Conservation (phyloP, 2,888 invertebrate species). For the Portevinia maculata region DNA sequence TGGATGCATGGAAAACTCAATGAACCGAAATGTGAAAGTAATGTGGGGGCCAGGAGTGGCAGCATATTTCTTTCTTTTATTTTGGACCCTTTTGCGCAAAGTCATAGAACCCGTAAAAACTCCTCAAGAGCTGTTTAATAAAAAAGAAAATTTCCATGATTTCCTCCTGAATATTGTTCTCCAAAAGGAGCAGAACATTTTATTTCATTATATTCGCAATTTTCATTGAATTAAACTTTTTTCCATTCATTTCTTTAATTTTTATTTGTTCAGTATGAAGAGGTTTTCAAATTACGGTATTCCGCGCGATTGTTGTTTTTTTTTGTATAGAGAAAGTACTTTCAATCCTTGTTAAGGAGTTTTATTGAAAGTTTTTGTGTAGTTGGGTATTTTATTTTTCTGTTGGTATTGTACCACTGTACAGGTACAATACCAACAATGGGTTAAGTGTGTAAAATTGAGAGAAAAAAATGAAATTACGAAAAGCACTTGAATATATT, state of each 20-base stretch:
- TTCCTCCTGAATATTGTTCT: conserved; percentile 18
- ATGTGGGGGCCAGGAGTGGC: conserved; percentile 13
- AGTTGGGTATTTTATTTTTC: conserved; percentile 20
- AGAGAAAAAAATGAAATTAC: conserved; percentile 7
- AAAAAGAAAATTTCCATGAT: conserved; percentile 31
- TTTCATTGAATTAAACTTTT: conserved; percentile 55
- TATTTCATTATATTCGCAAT: conserved; percentile 52
- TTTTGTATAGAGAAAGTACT: conserved; percentile 12
- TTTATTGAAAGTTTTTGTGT: conserved; percentile 46
- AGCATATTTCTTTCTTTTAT: conserved; percentile 45
- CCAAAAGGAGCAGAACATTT: conserved; percentile 38
- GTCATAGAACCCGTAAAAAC: background rate
- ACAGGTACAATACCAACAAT: conserved; percentile 7
- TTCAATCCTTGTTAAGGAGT: conserved; percentile 51
- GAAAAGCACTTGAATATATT: too few species aligned
- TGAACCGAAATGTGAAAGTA: conserved; percentile 57
- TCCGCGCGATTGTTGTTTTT: conserved; percentile 11
- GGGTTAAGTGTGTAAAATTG: too few species aligned
- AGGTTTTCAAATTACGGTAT: conserved; percentile 15
- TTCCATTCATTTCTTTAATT: conserved; percentile 30
- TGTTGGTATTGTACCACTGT: too few species aligned
- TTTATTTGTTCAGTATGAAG: conserved; percentile 19
- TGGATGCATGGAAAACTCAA: conserved; percentile 70
- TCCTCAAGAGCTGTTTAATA: conserved; percentile 36
- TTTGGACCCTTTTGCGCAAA: conserved; percentile 26